phyloP scores from a whole-genome alignment of 2,797 vertebrate genomes.

The Manis crassicaudata region DNA sequence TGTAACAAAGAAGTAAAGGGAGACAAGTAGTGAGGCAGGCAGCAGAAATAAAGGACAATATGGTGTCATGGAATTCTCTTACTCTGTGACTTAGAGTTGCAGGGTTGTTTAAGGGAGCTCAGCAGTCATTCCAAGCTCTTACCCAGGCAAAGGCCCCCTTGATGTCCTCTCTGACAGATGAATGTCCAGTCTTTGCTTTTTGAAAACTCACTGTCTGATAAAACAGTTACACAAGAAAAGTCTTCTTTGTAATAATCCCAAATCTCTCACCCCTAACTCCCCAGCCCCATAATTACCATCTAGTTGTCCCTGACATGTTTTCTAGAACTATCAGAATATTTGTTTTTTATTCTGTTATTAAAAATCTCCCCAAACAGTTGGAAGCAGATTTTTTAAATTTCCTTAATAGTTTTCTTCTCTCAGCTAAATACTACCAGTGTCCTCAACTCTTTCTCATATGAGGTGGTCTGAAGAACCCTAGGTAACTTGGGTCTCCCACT shows the following conservation, averaged over 20 bases:
- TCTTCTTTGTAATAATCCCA: slow-evolving; percentile 6
- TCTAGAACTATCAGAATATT: background rate
- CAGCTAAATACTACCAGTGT: background rate
- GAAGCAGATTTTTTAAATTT: background rate
- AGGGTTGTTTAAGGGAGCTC: background rate
- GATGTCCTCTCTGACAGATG: background rate
- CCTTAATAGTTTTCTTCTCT: background rate
- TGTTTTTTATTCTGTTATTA: background rate
- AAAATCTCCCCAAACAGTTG: background rate
- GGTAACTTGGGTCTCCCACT: background rate
- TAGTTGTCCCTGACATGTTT: background rate
- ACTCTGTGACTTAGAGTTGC: background rate
- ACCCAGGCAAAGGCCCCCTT: background rate
- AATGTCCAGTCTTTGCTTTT: background rate
- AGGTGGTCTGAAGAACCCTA: background rate
- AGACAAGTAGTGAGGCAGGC: background rate
- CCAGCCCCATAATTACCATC: background rate
- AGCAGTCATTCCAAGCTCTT: background rate
- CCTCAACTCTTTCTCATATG: background rate
- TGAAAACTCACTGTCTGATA: background rate
- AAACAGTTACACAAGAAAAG: background rate
- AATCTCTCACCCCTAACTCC: background rate
- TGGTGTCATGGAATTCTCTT: background rate
- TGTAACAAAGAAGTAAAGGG: background rate
- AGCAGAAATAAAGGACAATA: background rate